These are phyloP conservation scores for Pinctada fucata DNA, from an alignment of 2,888 invertebrate genomes.

Conservation along the genomic window DNA sequence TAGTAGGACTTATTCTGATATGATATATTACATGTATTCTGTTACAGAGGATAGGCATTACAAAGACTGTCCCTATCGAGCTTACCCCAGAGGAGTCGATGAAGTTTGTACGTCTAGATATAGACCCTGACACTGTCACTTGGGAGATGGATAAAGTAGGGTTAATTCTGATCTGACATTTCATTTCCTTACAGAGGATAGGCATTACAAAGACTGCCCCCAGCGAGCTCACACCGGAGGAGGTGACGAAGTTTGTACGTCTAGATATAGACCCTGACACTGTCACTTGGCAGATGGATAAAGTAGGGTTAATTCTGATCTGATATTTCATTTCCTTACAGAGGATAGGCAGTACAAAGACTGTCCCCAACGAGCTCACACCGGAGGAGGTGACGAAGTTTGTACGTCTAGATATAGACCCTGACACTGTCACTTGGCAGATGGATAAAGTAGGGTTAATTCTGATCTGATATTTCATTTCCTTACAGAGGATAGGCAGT, in stretches of 20 bases:
- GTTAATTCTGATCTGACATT: no score
- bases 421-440: slow-evolving; percentile 93
- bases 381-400: slow-evolving; percentile 88
- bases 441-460: no score
- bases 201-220: slow-evolving; percentile 93
- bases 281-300: slow-evolving; percentile 95
- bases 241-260: slow-evolving; percentile 88
- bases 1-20: slow-evolving; percentile 8
- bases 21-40: no score
- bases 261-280: slow-evolving; percentile 92
- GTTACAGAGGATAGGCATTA: slow-evolving; percentile 84
- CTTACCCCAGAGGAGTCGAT: slow-evolving; percentile 88
- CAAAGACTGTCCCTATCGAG: slow-evolving; percentile 88
- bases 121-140: slow-evolving; percentile 91
- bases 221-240: slow-evolving; percentile 86
- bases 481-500: slow-evolving; percentile 87
- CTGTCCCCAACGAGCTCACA: slow-evolving; percentile 88
- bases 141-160: slow-evolving; percentile 89
- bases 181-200: slow-evolving; percentile 77
- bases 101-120: slow-evolving; percentile 90
- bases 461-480: no score
- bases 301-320: no score
- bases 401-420: slow-evolving; percentile 93
- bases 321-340: no score
- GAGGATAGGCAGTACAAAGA: slow-evolving; percentile 88